Evolutionary conservation across 2,888 invertebrate genomes (phyloP), one percentile per base, ranked within the genome.

Genomic region (Hirtodrosophila alboralis): DNA sequence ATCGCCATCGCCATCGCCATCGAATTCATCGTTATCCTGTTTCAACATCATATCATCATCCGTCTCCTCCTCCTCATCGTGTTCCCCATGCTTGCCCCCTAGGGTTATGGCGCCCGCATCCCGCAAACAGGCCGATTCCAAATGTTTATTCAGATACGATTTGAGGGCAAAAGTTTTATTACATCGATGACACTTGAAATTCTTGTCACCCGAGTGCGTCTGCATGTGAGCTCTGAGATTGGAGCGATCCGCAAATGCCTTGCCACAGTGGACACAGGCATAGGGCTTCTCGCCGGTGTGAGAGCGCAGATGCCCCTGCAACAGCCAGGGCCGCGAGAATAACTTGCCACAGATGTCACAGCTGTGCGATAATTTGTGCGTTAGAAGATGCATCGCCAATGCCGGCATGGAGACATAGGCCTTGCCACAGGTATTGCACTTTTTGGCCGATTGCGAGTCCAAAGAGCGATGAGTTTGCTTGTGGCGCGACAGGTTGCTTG

Each of bases 341-440:
- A 96, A 94, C 91, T 98, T 98, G 57, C 96, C 96, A 91, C 98
- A 98, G 38, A 97, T 94, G 56, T 95, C 94, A 90, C 98, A 98
- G 86, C 95, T 95, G 92, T 98, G 98, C 23, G 95, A 94, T 83
- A 98, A 93, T 89, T 97, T 97, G 92, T 98, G 98, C 37, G 97
- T 98, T 45, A 96, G 93, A 64, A 97, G 93, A 90, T 96, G 97
- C 95, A 97, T 98, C 49, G 98, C 97, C 54, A 98, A 92, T 5
- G 98, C 98, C 0, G 98, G 98, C 98, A 98, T 98, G 75, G 96
- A 97, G 49, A 98, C 98, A 91, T 98, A 98, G 4, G 97, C 97
- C 91, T 98, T 98, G 79, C 97, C 96, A 91, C 98, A 98, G 72
- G 97, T 96, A 84, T 95, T 95, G 91, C 98, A 98, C 86, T 97